Conservation (phyloP, 2,797 vertebrate genomes). For the Gymnocypris eckloni region DNA sequence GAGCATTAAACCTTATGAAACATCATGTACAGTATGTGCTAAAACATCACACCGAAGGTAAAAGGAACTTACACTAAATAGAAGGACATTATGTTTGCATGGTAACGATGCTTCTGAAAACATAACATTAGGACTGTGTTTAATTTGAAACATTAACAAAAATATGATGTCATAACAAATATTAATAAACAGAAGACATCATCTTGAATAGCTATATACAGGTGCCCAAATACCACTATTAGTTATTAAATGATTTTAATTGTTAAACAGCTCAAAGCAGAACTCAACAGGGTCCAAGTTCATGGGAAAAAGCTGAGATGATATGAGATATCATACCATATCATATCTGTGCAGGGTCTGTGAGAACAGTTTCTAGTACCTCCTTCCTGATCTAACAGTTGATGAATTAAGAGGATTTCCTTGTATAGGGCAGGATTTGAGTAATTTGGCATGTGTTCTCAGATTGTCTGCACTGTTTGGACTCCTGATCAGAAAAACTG, state of each 20-base stretch:
- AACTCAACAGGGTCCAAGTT: not conserved
- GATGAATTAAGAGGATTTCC: not conserved
- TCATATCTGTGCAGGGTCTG: not conserved
- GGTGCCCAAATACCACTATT: not conserved
- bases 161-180: not conserved
- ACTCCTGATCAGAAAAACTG: not conserved
- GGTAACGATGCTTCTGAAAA: not conserved
- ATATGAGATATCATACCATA: not conserved
- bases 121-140: not conserved
- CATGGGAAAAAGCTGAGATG: not conserved
- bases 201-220: not conserved
- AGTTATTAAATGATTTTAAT: not conserved
- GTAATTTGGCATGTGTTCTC: not conserved
- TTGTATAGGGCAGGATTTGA: slow-evolving; percentile 4
- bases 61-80: not conserved
- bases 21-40: not conserved
- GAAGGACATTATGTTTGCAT: not conserved
- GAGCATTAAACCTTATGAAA: not conserved
- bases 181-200: not conserved
- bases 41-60: not conserved
- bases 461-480: not conserved
- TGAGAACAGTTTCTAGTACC: not conserved
- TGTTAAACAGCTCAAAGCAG: not conserved
- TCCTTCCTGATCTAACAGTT: not conserved
- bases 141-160: not conserved